phyloP scores from a whole-genome alignment of 2,797 vertebrate species.

The Mormyrops boulengeri region DNA sequence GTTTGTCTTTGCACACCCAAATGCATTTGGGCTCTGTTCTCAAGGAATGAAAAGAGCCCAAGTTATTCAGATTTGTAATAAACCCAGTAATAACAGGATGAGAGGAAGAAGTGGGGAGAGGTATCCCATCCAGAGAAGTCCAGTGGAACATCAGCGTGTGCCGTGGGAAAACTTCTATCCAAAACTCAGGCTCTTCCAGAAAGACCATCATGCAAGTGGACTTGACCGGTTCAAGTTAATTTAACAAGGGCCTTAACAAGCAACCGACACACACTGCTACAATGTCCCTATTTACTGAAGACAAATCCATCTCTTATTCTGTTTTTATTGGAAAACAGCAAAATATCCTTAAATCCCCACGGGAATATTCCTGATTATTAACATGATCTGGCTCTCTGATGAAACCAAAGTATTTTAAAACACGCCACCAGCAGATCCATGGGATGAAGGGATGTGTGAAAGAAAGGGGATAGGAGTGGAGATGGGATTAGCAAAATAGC shows the following conservation, averaged over 20 bases:
- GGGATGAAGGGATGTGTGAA: background rate
- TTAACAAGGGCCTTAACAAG: constrained; percentile 20
- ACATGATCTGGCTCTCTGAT: background rate
- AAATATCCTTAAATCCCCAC: background rate
- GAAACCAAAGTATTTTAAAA: background rate
- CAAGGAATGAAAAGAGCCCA: background rate
- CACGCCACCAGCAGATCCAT: background rate
- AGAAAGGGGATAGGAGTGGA: background rate
- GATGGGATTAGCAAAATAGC: background rate
- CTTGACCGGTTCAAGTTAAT: constrained; percentile 30
- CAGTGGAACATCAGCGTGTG: background rate
- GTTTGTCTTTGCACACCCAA: background rate
- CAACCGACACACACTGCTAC: constrained; percentile 28
- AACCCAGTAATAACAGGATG: constrained; percentile 21
- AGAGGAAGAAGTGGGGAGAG: background rate
- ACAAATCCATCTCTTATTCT: constrained; percentile 18
- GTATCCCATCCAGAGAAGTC: background rate
- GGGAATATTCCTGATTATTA: background rate
- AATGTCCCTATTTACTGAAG: constrained; percentile 25
- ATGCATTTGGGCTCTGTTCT: background rate
- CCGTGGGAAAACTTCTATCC: background rate
- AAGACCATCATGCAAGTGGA: constrained; percentile 12
- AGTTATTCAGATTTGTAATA: constrained; percentile 15
- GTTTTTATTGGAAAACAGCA: constrained; percentile 8
- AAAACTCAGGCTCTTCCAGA: background rate